Percentiles rank a stretch among this genome's conserved stretches.
Evolutionary conservation across 2,888 invertebrate genomes (phyloP).

Genomic region (Tetanocera ferruginea): DNA sequence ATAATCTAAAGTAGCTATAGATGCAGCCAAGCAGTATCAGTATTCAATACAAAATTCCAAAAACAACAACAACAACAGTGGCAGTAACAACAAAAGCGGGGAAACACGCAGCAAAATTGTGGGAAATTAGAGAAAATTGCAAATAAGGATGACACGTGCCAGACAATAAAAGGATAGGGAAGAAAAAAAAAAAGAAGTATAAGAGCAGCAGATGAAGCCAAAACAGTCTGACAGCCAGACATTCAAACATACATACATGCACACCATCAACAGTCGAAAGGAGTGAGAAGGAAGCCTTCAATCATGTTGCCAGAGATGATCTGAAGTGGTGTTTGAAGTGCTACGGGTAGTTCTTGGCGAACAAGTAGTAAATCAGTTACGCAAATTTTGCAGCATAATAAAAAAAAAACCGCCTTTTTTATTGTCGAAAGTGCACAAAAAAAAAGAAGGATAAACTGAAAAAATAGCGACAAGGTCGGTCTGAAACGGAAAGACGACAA

Average conservation of each 20-base stretch:
- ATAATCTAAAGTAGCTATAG: conserved; percentile 14
- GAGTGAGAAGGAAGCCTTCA: no score
- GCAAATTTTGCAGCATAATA: not conserved
- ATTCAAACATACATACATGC: no score
- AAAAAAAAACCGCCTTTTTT: not conserved
- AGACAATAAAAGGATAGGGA: conserved; percentile 7
- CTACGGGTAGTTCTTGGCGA: not conserved
- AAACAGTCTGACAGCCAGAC: not conserved
- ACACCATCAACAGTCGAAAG: no score
- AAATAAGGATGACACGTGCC: conserved; percentile 13
- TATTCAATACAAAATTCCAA: not conserved
- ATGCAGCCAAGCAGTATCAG: not conserved
- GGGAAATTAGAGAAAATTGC: conserved; percentile 7
- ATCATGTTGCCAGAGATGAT: no score
- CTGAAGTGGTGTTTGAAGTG: no score
- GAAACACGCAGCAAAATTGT: conserved; percentile 13
- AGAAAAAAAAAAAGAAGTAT: not conserved
- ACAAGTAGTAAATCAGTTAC: conserved; percentile 10
- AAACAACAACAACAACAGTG: not conserved
- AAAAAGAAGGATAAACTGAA: no score
- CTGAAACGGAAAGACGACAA: no score
- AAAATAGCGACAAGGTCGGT: no score
- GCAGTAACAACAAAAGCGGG: not conserved
- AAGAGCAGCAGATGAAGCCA: no score
- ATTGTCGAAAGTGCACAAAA: no score